Percentiles rank a stretch among this genome's conserved stretches.
Evolutionary conservation across 2,888 invertebrate genomes (phyloP).

Genomic region (Ptychoptera albimana): DNA sequence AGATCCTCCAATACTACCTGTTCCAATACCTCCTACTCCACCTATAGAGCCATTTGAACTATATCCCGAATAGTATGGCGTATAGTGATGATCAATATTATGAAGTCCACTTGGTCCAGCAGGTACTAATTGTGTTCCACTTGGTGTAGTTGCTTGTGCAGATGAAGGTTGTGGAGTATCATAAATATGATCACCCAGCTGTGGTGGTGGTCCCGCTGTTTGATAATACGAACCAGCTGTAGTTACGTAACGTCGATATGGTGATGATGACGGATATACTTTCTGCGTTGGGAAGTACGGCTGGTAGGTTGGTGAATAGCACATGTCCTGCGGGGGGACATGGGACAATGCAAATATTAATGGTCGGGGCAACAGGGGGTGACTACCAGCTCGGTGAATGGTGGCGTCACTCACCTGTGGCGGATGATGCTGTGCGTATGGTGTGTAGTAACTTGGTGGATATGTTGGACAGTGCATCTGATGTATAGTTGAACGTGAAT

Average conservation of each 20-base stretch:
- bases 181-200: not conserved
- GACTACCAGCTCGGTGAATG: conserved; percentile 23
- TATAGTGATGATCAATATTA: conserved; percentile 35
- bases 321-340: conserved; percentile 25
- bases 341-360: not conserved
- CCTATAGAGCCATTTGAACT: conserved; percentile 15
- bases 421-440: conserved; percentile 15
- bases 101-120: conserved; percentile 28
- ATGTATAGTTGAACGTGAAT: conserved; percentile 25
- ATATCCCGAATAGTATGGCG: conserved; percentile 41
- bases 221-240: conserved; percentile 17
- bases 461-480: conserved; percentile 32
- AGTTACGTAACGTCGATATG: conserved; percentile 18
- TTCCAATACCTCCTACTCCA: not conserved
- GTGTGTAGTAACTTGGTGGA: conserved; percentile 29
- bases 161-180: conserved; percentile 7
- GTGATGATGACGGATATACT: conserved; percentile 31
- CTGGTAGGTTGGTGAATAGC: conserved; percentile 36
- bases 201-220: conserved; percentile 20
- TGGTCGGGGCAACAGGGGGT: conserved; percentile 17
- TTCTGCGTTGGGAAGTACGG: conserved; percentile 32
- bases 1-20: conserved; percentile 25
- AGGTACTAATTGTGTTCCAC: conserved; percentile 30
- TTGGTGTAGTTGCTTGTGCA: conserved; percentile 16
- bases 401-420: conserved; percentile 5